A percentile compares a stretch with the other conserved stretches of the same genome.
These are phyloP conservation scores for Troides oblongomaculatus DNA, from an alignment of 2,888 invertebrate genomes.

Conservation along the genomic window DNA sequence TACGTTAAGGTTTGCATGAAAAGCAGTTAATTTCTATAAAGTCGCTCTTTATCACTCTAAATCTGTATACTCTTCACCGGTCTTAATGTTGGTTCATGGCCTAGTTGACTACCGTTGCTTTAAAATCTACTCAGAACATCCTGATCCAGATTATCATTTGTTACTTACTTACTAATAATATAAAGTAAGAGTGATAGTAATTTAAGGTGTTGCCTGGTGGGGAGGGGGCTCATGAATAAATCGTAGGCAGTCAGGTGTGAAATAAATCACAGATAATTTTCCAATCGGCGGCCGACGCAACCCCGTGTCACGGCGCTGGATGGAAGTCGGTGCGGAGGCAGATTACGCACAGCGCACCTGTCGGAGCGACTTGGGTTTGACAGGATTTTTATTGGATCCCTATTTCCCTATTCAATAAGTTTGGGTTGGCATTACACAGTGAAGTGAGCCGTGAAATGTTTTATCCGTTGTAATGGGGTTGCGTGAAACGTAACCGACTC, in stretches of 20 bases:
- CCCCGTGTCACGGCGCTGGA: slow-evolving; percentile 22
- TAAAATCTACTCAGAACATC: too few species aligned
- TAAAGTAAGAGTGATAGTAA: neutral
- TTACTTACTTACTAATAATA: too few species aligned
- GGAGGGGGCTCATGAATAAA: slow-evolving; percentile 25
- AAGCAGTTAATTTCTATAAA: too few species aligned
- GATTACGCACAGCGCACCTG: slow-evolving; percentile 47
- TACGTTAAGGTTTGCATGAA: too few species aligned
- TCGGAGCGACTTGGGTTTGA: slow-evolving; percentile 64
- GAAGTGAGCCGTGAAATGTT: slow-evolving; percentile 66
- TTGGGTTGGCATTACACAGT: slow-evolving; percentile 64
- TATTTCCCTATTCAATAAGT: slow-evolving; percentile 72
- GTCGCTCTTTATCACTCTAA: too few species aligned
- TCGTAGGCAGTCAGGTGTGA: slow-evolving; percentile 24
- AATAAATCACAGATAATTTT: slow-evolving; percentile 30
- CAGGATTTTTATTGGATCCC: slow-evolving; percentile 74
- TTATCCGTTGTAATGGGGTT: slow-evolving; percentile 35
- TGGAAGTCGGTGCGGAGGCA: slow-evolving; percentile 24
- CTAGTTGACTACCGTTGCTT: too few species aligned
- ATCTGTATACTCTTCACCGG: too few species aligned
- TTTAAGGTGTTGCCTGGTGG: neutral
- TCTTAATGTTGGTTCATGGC: too few species aligned
- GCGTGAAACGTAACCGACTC: slow-evolving; percentile 18
- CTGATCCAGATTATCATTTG: too few species aligned
- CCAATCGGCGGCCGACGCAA: slow-evolving; percentile 23